Percentiles rank a stretch among this genome's conserved stretches.
Evolutionary conservation across 2,888 invertebrate species (phyloP).

Genomic region (Phytoseiulus persimilis): DNA sequence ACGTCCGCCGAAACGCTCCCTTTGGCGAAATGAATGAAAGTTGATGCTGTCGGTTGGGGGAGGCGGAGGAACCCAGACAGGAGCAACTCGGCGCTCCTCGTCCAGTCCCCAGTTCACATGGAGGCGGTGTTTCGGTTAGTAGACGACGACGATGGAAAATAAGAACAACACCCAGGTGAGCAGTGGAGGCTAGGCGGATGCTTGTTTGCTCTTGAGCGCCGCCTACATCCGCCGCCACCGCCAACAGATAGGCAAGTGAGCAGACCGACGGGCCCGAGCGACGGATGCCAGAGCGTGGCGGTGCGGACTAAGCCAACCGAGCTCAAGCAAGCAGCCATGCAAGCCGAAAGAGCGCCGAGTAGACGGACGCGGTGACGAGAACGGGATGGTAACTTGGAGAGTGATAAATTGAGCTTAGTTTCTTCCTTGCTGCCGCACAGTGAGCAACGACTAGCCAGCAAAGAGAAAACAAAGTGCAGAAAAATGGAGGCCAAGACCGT

Average conservation of each 20-base stretch:
- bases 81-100: too few species aligned
- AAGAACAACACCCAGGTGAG: too few species aligned
- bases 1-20: not conserved
- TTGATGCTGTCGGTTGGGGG: not conserved
- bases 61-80: not conserved
- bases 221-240: not conserved
- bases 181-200: not conserved
- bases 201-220: not conserved
- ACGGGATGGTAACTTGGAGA: not conserved
- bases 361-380: not conserved
- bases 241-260: not conserved
- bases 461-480: not conserved
- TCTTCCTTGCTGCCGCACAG: not conserved
- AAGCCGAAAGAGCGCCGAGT: not conserved
- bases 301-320: not conserved
- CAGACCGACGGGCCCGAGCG: not conserved
- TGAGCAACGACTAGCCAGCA: not conserved
- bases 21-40: not conserved
- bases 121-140: too few species aligned
- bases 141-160: too few species aligned
- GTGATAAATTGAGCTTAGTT: not conserved
- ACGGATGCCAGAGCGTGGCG: not conserved
- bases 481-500: not conserved
- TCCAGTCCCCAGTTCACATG: too few species aligned
- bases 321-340: not conserved